Base-by-base conservation (phyloP, 2,797 vertebrate genomes). In the Enteromius fasciolatus region DNA sequence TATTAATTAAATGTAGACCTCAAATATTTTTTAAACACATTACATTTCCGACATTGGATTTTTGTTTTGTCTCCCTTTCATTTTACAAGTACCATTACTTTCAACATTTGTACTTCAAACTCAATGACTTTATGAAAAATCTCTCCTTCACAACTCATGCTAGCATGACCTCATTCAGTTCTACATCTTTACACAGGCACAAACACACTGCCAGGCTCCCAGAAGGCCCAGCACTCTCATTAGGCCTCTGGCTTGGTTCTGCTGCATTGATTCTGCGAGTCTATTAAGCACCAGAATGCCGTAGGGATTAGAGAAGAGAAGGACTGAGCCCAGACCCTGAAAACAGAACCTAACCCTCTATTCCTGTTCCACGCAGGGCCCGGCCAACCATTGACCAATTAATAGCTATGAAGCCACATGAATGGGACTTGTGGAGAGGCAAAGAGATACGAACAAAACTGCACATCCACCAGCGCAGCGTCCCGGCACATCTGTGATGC, bases 191-290 rank as follows among this genome's bases (percentile, higher is more conserved):
- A 33, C 67, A 80, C 28, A 64, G 28, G 6, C 41, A 61, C 57
- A 64, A 74, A 81, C 68, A 23, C 52, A 61, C 28, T 48, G 54
- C n/a, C 57, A 52, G 69, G 31, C 31, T 81, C 69, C 41, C 79
- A 64, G 12, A 64, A 64, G 54, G 57, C 68, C 79, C 57, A 89
- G 85, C 87, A 76, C 87, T 89, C 91, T 93, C 90, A 92, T 93
- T 93, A 92, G 87, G 75, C 54, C 57, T 74, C 69, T 73, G 79
- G 79, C 79, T 74, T 46, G 69, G 57, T 81, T 81, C 69, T 66
- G 79, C 59, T 20, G 44, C 69, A 64, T 81, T 74, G 79, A 81
- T 73, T 81, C 59, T 52, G 33, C 0, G 15, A 81, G 31, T 74
- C 69, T 74, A 81, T 81, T 74, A 81, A 73, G 44, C 69, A 78